phyloP scores from a whole-genome alignment of 2,797 vertebrate genomes.

The Erithacus rubecula region DNA sequence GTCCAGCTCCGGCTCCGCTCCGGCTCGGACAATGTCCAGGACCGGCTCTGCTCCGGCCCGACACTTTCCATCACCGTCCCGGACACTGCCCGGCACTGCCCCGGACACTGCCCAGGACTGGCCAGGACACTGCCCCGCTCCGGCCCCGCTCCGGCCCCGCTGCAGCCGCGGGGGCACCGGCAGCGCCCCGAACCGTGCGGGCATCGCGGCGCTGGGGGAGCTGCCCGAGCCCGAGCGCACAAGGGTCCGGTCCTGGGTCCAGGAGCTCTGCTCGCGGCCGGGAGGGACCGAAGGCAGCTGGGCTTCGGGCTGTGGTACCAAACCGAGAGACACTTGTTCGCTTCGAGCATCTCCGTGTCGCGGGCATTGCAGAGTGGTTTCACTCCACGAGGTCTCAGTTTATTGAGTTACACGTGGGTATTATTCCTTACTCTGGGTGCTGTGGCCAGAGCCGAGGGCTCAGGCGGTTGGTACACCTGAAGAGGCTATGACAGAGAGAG shows the following conservation, averaged over 20 bases:
- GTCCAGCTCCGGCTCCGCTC: too few relatives aligned
- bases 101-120: too few relatives aligned
- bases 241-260: background rate
- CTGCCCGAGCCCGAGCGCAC: background rate
- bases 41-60: background rate
- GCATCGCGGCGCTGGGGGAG: too few relatives aligned
- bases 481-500: fast-evolving
- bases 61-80: background rate
- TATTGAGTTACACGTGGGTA: fast-evolving
- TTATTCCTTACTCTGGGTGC: too few relatives aligned
- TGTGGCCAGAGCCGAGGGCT: background rate
- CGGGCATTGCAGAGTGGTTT: fast-evolving
- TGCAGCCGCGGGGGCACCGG: too few relatives aligned
- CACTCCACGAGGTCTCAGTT: fast-evolving
- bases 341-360: fast-evolving
- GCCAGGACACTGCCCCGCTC: background rate
- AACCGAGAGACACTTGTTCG: fast-evolving
- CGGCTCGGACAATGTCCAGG: background rate
- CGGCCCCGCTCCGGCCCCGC: background rate
- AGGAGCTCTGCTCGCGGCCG: fast-evolving
- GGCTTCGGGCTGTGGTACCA: background rate
- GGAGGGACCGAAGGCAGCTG: fast-evolving
- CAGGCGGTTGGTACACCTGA: background rate
- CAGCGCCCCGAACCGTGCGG: too few relatives aligned
- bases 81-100: background rate